Evolutionary conservation across 2,113 vertebrate species (phyloP).

Genomic region (Gallinago paraguaiae): DNA sequence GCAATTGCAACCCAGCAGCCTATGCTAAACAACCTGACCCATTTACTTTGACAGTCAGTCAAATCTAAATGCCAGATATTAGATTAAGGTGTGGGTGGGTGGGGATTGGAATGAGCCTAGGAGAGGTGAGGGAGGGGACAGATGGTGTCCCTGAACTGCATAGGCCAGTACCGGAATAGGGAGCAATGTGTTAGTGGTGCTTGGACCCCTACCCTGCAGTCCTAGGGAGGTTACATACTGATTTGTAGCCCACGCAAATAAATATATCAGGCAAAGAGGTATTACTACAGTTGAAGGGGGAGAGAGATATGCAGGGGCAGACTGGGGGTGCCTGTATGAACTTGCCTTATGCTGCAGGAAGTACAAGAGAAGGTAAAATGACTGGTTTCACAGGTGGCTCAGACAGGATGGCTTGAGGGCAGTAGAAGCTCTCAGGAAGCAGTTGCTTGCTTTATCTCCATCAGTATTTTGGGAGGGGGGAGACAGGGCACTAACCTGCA

Average conservation of each 20-base stretch:
- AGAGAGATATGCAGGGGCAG: neutral
- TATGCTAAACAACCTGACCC: conserved; percentile 7
- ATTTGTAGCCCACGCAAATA: neutral
- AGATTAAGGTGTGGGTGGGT: conserved; percentile 13
- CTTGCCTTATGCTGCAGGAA: conserved; percentile 45
- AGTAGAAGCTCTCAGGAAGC: neutral
- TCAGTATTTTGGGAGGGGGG: neutral
- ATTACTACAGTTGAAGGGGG: neutral
- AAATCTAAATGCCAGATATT: conserved; percentile 22
- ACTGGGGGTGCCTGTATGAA: conserved; percentile 12
- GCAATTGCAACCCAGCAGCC: neutral
- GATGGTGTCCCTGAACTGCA: neutral
- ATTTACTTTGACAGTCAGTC: conserved; percentile 29
- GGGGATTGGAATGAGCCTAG: neutral
- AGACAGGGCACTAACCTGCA: neutral
- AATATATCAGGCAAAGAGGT: neutral
- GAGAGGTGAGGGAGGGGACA: conserved; percentile 1
- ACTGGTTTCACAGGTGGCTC: conserved; percentile 46
- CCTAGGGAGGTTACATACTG: neutral
- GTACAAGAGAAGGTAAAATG: conserved; percentile 23
- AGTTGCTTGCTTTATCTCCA: neutral
- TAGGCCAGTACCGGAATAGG: neutral
- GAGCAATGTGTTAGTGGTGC: neutral
- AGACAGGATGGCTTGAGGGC: conserved; percentile 11
- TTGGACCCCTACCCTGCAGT: neutral